These are phyloP conservation scores for Hemicordylus capensis DNA, from an alignment of 2,113 vertebrate species.

Conservation along the genomic window DNA sequence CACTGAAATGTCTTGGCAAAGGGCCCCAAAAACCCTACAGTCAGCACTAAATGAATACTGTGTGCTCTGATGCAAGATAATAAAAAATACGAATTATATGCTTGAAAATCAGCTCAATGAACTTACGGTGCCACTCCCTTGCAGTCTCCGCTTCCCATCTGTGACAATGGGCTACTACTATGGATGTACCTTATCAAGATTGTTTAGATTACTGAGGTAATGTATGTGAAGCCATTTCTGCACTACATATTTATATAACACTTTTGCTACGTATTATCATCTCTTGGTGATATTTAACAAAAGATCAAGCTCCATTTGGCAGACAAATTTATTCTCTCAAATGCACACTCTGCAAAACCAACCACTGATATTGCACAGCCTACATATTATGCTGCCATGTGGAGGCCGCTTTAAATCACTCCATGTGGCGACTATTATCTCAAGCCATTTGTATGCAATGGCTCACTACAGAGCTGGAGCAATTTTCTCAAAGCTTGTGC, in stretches of 20 bases:
- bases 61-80: not conserved
- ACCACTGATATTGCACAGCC: not conserved
- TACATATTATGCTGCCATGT: not conserved
- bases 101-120: not conserved
- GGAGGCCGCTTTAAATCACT: not conserved
- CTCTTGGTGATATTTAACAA: not conserved
- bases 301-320: not conserved
- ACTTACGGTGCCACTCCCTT: too few species aligned
- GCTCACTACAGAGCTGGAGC: not conserved
- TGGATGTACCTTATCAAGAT: not conserved
- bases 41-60: not conserved
- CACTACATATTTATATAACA: not conserved
- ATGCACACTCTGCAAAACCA: not conserved
- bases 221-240: not conserved
- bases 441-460: not conserved
- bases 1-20: not conserved
- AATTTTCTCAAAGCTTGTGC: not conserved
- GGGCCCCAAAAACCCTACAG: not conserved
- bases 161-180: not conserved
- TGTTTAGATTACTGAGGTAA: not conserved
- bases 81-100: not conserved
- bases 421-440: not conserved
- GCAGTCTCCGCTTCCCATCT: not conserved
- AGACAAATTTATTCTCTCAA: not conserved
- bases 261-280: not conserved